Evolutionary conservation across 2,113 vertebrate genomes (phyloP), one percentile per base, ranked within the genome.

Genomic region (Ochotona curzoniae): DNA sequence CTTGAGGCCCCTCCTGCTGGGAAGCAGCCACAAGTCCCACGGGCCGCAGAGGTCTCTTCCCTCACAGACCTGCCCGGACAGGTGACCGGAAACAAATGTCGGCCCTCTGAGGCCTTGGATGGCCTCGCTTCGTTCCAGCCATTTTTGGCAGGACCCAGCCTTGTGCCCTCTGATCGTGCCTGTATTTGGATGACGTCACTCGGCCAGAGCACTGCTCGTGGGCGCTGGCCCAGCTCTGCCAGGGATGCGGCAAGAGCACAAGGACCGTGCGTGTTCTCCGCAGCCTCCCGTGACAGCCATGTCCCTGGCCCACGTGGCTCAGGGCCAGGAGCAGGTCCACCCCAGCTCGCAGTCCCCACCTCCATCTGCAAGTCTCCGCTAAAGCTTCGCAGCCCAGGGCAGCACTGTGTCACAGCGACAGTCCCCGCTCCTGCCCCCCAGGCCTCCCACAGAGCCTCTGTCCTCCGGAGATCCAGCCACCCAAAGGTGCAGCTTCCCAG

Each of bases 111-210:
- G 97, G 91, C 91, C 95, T 96, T 93, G 97, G 96, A 97, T 91
- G 96, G 94, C 96, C 96, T 96, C 95, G 94, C 96, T 98, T 97
- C 96, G 96, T 96, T 87, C 35, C 9, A 32, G 47, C 92, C 96
- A 97, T 96, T 96, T 97, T 81, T 91, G 97, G 96, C 94, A 95
- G 95, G 95, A 96, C 97, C 97, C 97, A 80, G 97, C 98, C 97
- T 97, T 96, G 54, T 98, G 96, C 96, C 97, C 96, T 92, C 93
- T 93, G 96, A 94, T 97, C 96, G 35, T 70, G 76, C 71, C 87
- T 87, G 12, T 61, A 18, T 57, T 96, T 82, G 92, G 93, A 74
- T 54, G 23, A 78, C 82, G 71, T 80, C 93, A 54, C 71, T 38
- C 0, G 18, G 67, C 96, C 97, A 95, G 96, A 95, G 89, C 92